Evolutionary conservation across 1,140 invertebrate species (phyloP).

Genomic region (Drosophila bipectinata): DNA sequence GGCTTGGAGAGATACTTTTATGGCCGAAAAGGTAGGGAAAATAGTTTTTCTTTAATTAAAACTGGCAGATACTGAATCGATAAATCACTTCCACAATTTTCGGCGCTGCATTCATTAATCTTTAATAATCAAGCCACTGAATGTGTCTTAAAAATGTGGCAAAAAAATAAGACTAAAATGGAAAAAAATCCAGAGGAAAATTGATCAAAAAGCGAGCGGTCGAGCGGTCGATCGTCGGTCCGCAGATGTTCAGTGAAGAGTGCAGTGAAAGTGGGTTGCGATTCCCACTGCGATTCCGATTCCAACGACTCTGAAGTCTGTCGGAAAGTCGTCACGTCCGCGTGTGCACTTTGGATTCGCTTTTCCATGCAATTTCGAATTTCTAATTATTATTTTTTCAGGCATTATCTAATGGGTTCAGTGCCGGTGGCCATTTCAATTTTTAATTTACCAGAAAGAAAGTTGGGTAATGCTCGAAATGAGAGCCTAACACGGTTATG

Average conservation of each 20-base stretch:
- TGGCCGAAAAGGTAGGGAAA: no score
- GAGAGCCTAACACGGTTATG: constrained; percentile 60
- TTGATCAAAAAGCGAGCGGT: constrained; percentile 36
- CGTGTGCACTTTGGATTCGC: constrained; percentile 53
- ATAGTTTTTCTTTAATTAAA: not conserved
- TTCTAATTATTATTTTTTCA: constrained; percentile 63
- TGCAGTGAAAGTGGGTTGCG: constrained; percentile 70
- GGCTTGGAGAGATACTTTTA: not conserved
- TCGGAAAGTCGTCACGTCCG: constrained; percentile 32
- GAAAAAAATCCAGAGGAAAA: constrained; percentile 34
- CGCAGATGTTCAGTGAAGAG: constrained; percentile 67
- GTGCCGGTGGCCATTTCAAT: constrained; percentile 49
- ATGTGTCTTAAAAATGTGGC: constrained; percentile 10
- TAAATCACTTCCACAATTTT: not conserved
- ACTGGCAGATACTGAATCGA: no score
- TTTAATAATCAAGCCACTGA: not conserved
- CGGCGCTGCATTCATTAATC: constrained; percentile 11
- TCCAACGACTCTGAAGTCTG: constrained; percentile 6
- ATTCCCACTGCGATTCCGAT: constrained; percentile 1
- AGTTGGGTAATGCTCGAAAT: constrained; percentile 31
- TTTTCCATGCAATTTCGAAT: constrained; percentile 55
- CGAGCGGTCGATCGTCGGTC: constrained; percentile 46
- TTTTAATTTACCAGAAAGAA: constrained; percentile 58
- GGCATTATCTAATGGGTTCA: constrained; percentile 61
- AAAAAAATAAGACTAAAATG: not conserved